Percentiles rank a stretch among this genome's conserved stretches.
These are phyloP conservation scores for Drosophila dives DNA, from an alignment of 2,888 invertebrate genomes.

Conservation along the genomic window DNA sequence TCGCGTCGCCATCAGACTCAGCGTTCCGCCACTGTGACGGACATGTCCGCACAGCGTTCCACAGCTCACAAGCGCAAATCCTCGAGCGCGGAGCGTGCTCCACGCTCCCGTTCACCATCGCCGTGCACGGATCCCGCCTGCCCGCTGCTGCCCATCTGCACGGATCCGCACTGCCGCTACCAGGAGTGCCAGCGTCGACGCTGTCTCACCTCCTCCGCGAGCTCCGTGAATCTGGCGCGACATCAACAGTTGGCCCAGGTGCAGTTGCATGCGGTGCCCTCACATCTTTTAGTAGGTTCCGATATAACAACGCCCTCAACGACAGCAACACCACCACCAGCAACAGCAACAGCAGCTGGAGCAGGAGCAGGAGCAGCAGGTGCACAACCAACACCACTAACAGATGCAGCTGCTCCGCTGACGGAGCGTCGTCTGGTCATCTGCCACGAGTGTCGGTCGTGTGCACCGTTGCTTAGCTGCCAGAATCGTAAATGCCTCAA, in stretches of 20 bases:
- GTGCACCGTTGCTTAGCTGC: constrained; percentile 84
- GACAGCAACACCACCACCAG: constrained; percentile 65
- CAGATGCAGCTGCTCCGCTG: constrained; percentile 34
- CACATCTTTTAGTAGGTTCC: constrained; percentile 67
- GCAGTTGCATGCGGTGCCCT: constrained; percentile 81
- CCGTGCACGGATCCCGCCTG: constrained; percentile 85
- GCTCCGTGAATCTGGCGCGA: constrained; percentile 78
- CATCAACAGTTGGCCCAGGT: constrained; percentile 82
- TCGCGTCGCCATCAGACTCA: constrained; percentile 85
- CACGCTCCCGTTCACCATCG: constrained; percentile 83
- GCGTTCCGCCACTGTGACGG: constrained; percentile 85
- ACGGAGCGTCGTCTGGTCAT: constrained; percentile 74
- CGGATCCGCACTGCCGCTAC: constrained; percentile 84
- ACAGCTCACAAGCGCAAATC: constrained; percentile 82
- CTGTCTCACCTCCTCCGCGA: constrained; percentile 69
- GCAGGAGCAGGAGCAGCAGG: constrained; percentile 22
- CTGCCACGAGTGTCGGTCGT: constrained; percentile 84
- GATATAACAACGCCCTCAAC: constrained; percentile 78
- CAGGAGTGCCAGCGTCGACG: constrained; percentile 78
- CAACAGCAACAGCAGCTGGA: constrained; percentile 27
- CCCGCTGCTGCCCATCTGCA: constrained; percentile 84
- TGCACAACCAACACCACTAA: constrained; percentile 29
- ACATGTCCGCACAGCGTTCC: constrained; percentile 82
- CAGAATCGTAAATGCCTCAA: constrained; percentile 85
- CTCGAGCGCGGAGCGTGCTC: constrained; percentile 84